phyloP scores from a whole-genome alignment of 2,888 invertebrate genomes.

The Nasonovia ribisnigri region DNA sequence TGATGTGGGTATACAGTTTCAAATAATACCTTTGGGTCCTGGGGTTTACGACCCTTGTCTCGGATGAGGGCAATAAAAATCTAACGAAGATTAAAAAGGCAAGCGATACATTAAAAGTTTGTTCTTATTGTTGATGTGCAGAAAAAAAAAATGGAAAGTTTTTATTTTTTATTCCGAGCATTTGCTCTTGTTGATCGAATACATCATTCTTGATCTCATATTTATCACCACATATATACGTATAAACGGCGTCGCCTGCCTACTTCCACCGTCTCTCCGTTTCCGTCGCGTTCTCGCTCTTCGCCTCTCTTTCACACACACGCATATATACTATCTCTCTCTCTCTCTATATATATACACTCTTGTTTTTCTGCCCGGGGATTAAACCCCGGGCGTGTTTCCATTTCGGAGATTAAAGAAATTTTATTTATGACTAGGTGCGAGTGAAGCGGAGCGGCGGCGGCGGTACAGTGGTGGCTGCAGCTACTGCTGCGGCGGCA shows the following conservation, averaged over 20 bases:
- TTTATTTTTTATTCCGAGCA: slow-evolving; percentile 25
- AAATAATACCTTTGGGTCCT: slow-evolving; percentile 6
- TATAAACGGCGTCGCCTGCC: neutral
- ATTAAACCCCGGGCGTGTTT: slow-evolving; percentile 62
- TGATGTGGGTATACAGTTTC: slow-evolving; percentile 40
- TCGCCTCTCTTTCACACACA: neutral
- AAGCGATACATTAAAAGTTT: slow-evolving; percentile 61
- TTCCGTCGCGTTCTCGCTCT: neutral
- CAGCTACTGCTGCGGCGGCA: neutral
- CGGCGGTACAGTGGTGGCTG: neutral
- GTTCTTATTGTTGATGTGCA: slow-evolving; percentile 34
- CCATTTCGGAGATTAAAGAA: slow-evolving; percentile 65
- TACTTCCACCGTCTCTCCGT: neutral
- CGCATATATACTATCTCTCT: neutral
- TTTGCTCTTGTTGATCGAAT: slow-evolving; percentile 63
- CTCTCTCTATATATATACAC: neutral
- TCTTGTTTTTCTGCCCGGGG: slow-evolving; percentile 47
- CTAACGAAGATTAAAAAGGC: slow-evolving; percentile 57
- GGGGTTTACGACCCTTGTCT: slow-evolving; percentile 42
- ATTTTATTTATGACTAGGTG: slow-evolving; percentile 65
- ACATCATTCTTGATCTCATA: slow-evolving; percentile 65
- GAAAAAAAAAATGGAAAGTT: slow-evolving; percentile 42
- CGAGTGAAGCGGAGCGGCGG: slow-evolving; percentile 32
- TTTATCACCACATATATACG: slow-evolving; percentile 54
- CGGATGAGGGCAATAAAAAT: slow-evolving; percentile 43